Percentiles rank a stretch among this genome's conserved stretches.
These are phyloP conservation scores for Aptenodytes patagonicus DNA, from an alignment of 2,113 vertebrate genomes.

Conservation along the genomic window DNA sequence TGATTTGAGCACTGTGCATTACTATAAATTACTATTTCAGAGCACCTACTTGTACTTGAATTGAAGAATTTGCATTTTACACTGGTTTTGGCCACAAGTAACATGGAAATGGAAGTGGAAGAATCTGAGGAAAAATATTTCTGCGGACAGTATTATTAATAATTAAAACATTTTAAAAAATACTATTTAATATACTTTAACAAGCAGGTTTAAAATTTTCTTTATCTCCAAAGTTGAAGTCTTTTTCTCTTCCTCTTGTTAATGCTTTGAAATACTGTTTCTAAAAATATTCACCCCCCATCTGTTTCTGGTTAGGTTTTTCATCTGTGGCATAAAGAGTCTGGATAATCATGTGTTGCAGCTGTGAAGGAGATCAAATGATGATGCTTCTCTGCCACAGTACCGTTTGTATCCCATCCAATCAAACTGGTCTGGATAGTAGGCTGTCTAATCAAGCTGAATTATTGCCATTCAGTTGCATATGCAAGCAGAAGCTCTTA, in stretches of 20 bases:
- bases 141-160: not conserved
- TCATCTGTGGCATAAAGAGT: constrained; percentile 26
- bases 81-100: not conserved
- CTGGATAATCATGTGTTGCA: constrained; percentile 27
- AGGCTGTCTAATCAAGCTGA: not conserved
- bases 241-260: constrained; percentile 52
- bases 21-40: not conserved
- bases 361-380: constrained; percentile 38
- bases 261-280: constrained; percentile 33
- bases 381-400: not conserved
- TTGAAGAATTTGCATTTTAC: not conserved
- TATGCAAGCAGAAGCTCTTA: not conserved
- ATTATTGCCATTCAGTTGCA: not conserved
- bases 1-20: not conserved
- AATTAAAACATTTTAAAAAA: not conserved
- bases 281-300: constrained; percentile 60
- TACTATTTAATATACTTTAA: not conserved
- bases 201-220: not conserved
- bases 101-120: not conserved
- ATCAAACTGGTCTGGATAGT: not conserved
- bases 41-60: not conserved
- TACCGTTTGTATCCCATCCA: not conserved
- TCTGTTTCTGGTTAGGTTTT: constrained; percentile 61
- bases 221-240: not conserved
- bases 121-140: not conserved